phyloP scores from a whole-genome alignment of 2,888 invertebrate species.

The Piscicola geometra region DNA sequence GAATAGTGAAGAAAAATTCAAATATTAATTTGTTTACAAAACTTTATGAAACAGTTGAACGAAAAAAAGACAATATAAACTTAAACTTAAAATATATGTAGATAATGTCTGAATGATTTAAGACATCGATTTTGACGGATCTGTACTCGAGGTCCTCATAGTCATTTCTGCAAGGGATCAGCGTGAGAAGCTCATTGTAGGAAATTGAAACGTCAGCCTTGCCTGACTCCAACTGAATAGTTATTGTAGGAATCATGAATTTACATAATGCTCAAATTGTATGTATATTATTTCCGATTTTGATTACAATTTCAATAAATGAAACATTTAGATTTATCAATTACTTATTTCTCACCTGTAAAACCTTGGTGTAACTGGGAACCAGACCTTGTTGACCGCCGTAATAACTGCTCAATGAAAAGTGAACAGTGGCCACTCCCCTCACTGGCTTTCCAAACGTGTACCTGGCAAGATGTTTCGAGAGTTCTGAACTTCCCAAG shows the following conservation, averaged over 20 bases:
- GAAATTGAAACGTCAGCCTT: neutral
- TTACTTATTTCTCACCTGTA: neutral
- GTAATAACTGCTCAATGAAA: neutral
- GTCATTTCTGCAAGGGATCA: neutral
- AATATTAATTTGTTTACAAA: no score
- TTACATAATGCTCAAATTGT: neutral
- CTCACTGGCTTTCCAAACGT: neutral
- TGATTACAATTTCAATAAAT: no score
- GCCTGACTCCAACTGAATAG: neutral
- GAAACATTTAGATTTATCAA: no score
- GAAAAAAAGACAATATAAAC: no score
- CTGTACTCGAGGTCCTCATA: neutral
- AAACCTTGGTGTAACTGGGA: neutral
- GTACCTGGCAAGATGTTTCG: conserved; percentile 2
- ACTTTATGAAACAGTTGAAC: no score
- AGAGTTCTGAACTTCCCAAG: no score
- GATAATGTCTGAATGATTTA: no score
- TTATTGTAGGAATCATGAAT: no score
- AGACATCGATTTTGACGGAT: conserved; percentile 1
- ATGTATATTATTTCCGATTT: neutral
- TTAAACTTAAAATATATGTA: no score
- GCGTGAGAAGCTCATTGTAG: neutral
- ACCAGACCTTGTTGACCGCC: neutral
- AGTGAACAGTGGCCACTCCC: neutral
- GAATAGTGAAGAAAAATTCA: no score